phyloP scores from a whole-genome alignment of 2,888 invertebrate genomes.

The Pristionchus arcanus region DNA sequence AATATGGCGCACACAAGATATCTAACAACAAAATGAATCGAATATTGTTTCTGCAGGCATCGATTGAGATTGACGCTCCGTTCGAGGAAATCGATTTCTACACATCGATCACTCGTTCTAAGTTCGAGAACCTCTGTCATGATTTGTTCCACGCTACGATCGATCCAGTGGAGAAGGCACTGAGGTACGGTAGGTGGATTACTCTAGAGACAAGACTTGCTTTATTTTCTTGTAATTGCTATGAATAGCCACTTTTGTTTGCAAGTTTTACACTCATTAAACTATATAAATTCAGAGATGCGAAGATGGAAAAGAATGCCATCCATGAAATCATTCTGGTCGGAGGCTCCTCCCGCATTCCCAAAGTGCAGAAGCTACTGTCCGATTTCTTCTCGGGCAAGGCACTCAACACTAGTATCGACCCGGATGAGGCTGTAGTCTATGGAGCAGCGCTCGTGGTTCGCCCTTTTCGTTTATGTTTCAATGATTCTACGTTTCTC shows the following conservation, averaged over 20 bases:
- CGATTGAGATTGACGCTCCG: slow-evolving; percentile 93
- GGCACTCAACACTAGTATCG: slow-evolving; percentile 93
- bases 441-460: slow-evolving; percentile 86
- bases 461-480: not conserved
- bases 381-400: slow-evolving; percentile 91
- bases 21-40: too few species aligned
- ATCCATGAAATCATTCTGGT: slow-evolving; percentile 85
- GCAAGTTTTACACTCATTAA: not conserved
- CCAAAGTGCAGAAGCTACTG: slow-evolving; percentile 95
- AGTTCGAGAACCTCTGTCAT: slow-evolving; percentile 94
- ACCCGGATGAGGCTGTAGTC: slow-evolving; percentile 97
- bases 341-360: slow-evolving; percentile 97
- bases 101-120: slow-evolving; percentile 93
- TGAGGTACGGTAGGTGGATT: slow-evolving; percentile 80
- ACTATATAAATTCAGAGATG: slow-evolving; percentile 85
- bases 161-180: slow-evolving; percentile 96
- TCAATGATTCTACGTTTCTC: not conserved
- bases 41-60: slow-evolving; percentile 56
- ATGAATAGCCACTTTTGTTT: too few species aligned
- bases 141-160: slow-evolving; percentile 96
- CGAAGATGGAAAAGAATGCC: slow-evolving; percentile 92
- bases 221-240: not conserved
- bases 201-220: not conserved
- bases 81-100: slow-evolving; percentile 97
- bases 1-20: too few species aligned